Evolutionary conservation across 2,113 vertebrate species (phyloP), one percentile per base, ranked within the genome.

Genomic region (Alaudala cheleensis): DNA sequence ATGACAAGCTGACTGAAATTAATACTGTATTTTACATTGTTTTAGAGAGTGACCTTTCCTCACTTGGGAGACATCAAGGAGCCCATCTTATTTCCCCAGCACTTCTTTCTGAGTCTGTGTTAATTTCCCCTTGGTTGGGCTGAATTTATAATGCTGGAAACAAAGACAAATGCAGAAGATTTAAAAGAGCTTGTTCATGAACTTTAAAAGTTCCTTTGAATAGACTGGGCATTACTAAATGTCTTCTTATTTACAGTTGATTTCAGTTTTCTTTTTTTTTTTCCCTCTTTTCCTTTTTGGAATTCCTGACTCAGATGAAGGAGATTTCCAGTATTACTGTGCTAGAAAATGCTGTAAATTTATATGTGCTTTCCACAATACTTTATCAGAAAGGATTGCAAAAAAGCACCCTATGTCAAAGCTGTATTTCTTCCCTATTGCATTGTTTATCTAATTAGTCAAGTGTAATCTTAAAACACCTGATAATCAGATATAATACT

Each of bases 1-100:
- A 83, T 22, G 58, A 71, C 89, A 87, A 91, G 66, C 49, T 0
- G 3, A 76, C 66, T 76, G 90, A 95, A 96, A 95, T 97, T 66
- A 91, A 69, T 91, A 80, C 87, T 71, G 22, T 82, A 86, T 95
- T 97, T 96, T 92, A 87, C 81, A 91, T 85, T 87, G 78, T 79
- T 96, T 91, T 58, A 93, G 61, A 82, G 80, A 57, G 39, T 91
- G 93, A 95, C 91, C 91, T 94, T 65, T 91, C 33, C 70, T 93
- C 85, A 49, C 78, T 81, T 65, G 90, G 88, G 81, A 91, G 67
- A 18, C 70, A 69, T 85, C 65, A 93, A 80, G 74, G 25, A 90
- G 60, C 57, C 91, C 82, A 54, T 83, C 62, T 94, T 93, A 89
- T 83, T 96, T 96, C 79, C 76, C 44, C 47, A 73, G 76, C 47